These are phyloP conservation scores for Ailurus styani DNA, from an alignment of 2,113 vertebrate genomes.

Conservation along the genomic window DNA sequence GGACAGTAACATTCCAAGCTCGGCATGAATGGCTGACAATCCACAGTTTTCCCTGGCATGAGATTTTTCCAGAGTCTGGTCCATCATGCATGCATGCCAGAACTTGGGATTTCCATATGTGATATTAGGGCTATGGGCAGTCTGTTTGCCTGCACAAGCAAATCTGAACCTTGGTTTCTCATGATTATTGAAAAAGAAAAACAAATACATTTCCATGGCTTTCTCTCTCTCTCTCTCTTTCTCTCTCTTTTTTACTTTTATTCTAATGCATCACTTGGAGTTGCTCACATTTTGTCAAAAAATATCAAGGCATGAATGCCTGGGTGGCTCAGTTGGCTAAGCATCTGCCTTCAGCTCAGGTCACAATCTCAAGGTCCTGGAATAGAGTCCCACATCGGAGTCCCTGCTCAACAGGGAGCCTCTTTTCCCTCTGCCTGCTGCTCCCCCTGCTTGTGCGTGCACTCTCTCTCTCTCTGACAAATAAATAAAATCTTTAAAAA, in stretches of 20 bases:
- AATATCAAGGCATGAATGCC: neutral
- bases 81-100: conserved; percentile 14
- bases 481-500: neutral
- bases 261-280: neutral
- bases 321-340: neutral
- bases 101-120: conserved; percentile 52
- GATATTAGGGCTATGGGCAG: neutral
- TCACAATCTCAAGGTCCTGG: neutral
- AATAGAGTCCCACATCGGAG: neutral
- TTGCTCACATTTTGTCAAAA: neutral
- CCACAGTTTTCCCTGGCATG: conserved; percentile 27
- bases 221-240: neutral
- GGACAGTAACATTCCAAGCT: conserved; percentile 46
- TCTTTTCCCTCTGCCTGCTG: neutral
- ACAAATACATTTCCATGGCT: neutral
- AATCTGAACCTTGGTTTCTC: neutral
- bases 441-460: neutral
- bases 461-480: neutral
- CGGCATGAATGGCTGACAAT: conserved; percentile 18
- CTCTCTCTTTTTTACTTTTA: neutral
- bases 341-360: neutral
- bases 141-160: conserved; percentile 10
- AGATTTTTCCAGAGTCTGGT: conserved; percentile 58
- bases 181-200: neutral
- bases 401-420: neutral